These are phyloP conservation scores for Neomonachus schauinslandi DNA, from an alignment of 2,113 vertebrate species.

Conservation along the genomic window DNA sequence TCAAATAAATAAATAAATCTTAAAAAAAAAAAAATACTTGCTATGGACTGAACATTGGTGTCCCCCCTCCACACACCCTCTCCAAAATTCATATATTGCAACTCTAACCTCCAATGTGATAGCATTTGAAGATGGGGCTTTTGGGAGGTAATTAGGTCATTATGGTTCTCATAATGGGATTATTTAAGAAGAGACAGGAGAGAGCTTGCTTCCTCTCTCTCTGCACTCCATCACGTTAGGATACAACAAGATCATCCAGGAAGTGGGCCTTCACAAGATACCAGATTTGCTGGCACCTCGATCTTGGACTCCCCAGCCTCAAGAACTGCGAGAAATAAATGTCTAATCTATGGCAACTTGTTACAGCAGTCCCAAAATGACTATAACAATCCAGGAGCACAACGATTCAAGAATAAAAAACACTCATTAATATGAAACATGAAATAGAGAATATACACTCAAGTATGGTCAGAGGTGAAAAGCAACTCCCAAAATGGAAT, in stretches of 20 bases:
- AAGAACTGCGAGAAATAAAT: neutral
- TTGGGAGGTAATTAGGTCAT: neutral
- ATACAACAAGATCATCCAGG: neutral
- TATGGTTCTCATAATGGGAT: too few species aligned
- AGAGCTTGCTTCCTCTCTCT: neutral
- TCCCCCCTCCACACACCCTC: too few species aligned
- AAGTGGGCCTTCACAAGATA: neutral
- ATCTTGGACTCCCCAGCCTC: neutral
- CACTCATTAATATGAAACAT: neutral
- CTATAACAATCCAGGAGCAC: neutral
- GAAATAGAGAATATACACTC: neutral
- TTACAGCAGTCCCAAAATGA: neutral
- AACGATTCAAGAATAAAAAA: neutral
- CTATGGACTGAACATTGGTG: neutral
- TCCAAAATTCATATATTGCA: neutral
- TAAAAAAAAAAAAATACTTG: neutral
- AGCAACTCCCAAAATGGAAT: neutral
- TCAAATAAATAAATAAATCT: neutral
- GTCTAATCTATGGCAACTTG: neutral
- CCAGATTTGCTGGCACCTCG: neutral
- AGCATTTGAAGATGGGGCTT: neutral
- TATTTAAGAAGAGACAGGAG: neutral
- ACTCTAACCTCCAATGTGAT: neutral
- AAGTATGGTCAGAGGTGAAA: neutral
- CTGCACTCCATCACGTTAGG: neutral